Evolutionary conservation across 2,113 vertebrate species (phyloP).

Genomic region (Oxyura jamaicensis): DNA sequence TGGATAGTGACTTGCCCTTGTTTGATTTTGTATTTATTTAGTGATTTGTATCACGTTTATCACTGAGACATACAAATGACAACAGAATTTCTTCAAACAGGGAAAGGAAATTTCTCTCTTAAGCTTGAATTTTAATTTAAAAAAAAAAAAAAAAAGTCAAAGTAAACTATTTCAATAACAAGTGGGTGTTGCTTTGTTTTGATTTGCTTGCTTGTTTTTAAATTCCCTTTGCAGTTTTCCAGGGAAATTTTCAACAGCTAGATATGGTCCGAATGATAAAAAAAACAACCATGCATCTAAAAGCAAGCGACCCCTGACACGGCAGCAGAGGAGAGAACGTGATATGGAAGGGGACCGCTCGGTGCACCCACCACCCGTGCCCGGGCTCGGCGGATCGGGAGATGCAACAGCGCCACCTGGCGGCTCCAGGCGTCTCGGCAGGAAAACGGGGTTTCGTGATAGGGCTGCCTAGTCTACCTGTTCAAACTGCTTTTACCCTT

Average conservation of each 20-base stretch:
- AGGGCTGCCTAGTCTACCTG: fast-evolving
- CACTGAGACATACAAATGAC: neutral
- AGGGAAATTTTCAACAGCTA: neutral
- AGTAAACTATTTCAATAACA: fast-evolving
- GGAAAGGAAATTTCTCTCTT: neutral
- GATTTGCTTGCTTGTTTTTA: neutral
- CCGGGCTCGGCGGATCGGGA: neutral
- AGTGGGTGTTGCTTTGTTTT: no score
- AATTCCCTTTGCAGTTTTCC: neutral
- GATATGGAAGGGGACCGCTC: fast-evolving
- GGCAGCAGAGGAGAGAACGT: fast-evolving
- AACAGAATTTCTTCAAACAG: neutral
- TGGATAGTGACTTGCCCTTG: neutral
- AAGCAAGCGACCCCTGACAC: fast-evolving
- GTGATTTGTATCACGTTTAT: neutral
- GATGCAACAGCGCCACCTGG: neutral
- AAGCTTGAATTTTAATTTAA: neutral
- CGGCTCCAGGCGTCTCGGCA: no score
- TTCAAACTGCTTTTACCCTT: fast-evolving
- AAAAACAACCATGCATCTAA: fast-evolving
- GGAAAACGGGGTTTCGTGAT: fast-evolving
- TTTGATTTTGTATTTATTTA: neutral
- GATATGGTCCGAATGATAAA: fast-evolving
- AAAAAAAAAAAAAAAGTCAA: neutral
- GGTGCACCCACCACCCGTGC: fast-evolving